These are phyloP conservation scores for Trematomus loennbergii DNA, from an alignment of 2,113 vertebrate genomes.

Conservation along the genomic window DNA sequence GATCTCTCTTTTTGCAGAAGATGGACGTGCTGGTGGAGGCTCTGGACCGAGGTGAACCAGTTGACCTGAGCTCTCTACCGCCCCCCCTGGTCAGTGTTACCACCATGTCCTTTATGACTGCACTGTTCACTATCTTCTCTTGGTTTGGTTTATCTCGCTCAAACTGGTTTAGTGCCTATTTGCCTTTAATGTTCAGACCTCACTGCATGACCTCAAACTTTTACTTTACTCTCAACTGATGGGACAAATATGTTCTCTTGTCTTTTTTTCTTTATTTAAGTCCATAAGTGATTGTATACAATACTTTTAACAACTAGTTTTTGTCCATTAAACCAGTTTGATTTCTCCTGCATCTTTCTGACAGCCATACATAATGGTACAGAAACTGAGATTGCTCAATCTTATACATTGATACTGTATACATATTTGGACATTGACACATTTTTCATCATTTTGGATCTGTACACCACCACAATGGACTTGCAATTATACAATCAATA, in stretches of 20 bases:
- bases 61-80: slow-evolving; percentile 85
- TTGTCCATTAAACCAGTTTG: too few relatives aligned
- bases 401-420: too few relatives aligned
- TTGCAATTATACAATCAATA: too few relatives aligned
- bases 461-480: not conserved
- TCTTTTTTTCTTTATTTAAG: too few relatives aligned
- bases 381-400: not conserved
- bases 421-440: too few relatives aligned
- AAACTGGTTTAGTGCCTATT: not conserved
- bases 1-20: slow-evolving; percentile 77
- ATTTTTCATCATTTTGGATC: too few relatives aligned
- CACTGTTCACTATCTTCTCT: not conserved
- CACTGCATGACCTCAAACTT: too few relatives aligned
- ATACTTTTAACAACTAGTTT: too few relatives aligned
- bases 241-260: too few relatives aligned
- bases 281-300: too few relatives aligned
- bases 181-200: not conserved
- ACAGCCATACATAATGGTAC: not conserved
- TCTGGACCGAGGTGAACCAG: slow-evolving; percentile 79
- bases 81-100: slow-evolving; percentile 86
- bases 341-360: not conserved
- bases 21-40: slow-evolving; percentile 85
- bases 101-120: not conserved
- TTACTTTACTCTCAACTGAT: too few relatives aligned
- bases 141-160: not conserved